Evolutionary conservation across 1,140 invertebrate species (phyloP).

Genomic region (Brachionus asplanchnoidis): DNA sequence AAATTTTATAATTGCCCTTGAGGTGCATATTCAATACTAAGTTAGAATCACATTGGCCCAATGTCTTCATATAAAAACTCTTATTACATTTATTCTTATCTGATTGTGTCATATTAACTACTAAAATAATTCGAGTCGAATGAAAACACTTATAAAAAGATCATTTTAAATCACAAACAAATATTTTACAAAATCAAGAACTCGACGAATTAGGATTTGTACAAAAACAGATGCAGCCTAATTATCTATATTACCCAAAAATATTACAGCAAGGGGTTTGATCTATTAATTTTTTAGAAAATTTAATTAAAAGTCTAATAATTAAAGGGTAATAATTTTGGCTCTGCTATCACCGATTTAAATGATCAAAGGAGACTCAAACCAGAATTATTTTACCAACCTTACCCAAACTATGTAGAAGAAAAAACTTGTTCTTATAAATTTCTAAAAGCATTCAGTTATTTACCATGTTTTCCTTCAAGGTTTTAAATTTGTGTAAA

Average conservation of each 20-base stretch:
- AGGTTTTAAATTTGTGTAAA: background rate
- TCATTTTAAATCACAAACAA: background rate
- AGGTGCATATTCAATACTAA: background rate
- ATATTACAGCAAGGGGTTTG: background rate
- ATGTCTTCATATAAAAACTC: background rate
- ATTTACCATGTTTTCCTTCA: background rate
- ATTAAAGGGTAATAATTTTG: slow-evolving; percentile 5
- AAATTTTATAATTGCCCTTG: background rate
- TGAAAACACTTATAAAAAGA: slow-evolving; percentile 13
- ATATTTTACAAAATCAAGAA: background rate
- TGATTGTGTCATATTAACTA: slow-evolving; percentile 17
- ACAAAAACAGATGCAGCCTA: background rate
- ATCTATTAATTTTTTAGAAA: background rate
- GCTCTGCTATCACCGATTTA: background rate
- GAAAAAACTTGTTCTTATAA: background rate
- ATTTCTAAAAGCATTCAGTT: slow-evolving; percentile 7
- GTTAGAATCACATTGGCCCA: background rate
- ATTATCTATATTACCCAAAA: slow-evolving; percentile 5
- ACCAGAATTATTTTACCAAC: slow-evolving; percentile 4
- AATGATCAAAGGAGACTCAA: background rate
- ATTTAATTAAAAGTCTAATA: background rate
- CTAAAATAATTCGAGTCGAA: background rate
- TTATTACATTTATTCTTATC: background rate
- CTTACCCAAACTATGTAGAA: background rate
- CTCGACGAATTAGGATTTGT: background rate